Percentiles rank a stretch among this genome's conserved stretches.
Evolutionary conservation across 2,797 vertebrate species (phyloP).

Genomic region (Urosaurus nigricauda): DNA sequence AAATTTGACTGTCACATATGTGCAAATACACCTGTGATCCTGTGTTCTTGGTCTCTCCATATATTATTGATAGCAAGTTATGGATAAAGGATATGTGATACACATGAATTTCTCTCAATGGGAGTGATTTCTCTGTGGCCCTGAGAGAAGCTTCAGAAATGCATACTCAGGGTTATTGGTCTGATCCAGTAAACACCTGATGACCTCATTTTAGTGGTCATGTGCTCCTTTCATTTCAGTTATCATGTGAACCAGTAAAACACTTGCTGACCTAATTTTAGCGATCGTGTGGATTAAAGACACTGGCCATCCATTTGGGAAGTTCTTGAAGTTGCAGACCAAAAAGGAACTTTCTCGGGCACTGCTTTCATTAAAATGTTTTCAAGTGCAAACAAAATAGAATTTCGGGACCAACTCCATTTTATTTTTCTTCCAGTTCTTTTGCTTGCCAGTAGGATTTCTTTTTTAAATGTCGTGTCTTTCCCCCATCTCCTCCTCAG

Average conservation of each 20-base stretch:
- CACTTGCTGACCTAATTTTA: no score
- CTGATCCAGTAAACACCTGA: not conserved
- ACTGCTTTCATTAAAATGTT: slow-evolving; percentile 11
- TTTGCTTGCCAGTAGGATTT: slow-evolving; percentile 34
- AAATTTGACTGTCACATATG: not conserved
- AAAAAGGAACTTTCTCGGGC: no score
- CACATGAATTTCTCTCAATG: not conserved
- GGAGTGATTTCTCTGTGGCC: not conserved
- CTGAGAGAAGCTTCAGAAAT: not conserved
- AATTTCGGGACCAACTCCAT: slow-evolving; percentile 21
- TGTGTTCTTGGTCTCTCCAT: not conserved
- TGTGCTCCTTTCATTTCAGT: not conserved
- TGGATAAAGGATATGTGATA: not conserved
- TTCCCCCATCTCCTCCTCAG: not conserved
- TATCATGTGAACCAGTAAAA: no score
- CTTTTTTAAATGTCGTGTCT: slow-evolving; percentile 37
- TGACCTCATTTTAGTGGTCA: no score
- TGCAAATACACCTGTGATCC: not conserved
- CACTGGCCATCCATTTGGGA: no score
- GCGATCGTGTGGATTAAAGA: no score
- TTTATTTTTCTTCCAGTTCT: slow-evolving; percentile 14
- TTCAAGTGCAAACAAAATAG: slow-evolving; percentile 26
- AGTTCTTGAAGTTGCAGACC: no score
- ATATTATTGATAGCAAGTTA: not conserved
- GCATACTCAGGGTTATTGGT: not conserved